These are phyloP conservation scores for Drosophila cognata DNA, from an alignment of 2,888 invertebrate species.

Conservation along the genomic window DNA sequence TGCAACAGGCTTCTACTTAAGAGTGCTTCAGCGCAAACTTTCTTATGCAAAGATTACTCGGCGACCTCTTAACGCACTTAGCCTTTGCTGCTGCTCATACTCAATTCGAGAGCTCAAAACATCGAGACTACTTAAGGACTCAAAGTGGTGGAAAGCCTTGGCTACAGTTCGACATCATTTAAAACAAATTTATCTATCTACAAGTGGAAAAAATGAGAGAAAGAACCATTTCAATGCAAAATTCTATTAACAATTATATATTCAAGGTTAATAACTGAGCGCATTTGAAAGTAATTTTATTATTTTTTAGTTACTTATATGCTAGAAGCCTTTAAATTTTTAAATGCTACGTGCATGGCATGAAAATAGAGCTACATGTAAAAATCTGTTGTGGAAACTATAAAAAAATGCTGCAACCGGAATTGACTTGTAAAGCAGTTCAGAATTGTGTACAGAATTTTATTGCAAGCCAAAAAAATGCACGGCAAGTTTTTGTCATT, in stretches of 20 bases:
- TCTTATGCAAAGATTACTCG: conserved; percentile 32
- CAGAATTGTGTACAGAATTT: not conserved
- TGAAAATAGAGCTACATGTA: not conserved
- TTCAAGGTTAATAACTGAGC: not conserved
- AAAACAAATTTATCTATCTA: not conserved
- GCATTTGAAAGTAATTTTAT: not conserved
- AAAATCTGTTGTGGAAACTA: not conserved
- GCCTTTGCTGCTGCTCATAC: not conserved
- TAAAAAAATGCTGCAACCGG: not conserved
- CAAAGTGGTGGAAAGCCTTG: not conserved
- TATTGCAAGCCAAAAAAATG: not conserved
- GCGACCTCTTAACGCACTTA: conserved; percentile 5
- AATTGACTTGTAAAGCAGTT: not conserved
- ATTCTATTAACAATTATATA: not conserved
- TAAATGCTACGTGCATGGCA: not conserved
- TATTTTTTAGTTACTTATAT: not conserved
- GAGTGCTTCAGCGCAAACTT: conserved; percentile 31
- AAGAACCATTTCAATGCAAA: not conserved
- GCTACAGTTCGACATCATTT: not conserved
- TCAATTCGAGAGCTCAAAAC: not conserved
- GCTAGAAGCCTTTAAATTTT: not conserved
- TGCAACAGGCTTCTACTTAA: conserved; percentile 47
- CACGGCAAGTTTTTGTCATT: not conserved
- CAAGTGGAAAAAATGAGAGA: not conserved
- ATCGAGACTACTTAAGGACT: not conserved